These are phyloP conservation scores for Sinosuthora webbiana DNA, from an alignment of 2,113 vertebrate genomes.

Conservation along the genomic window DNA sequence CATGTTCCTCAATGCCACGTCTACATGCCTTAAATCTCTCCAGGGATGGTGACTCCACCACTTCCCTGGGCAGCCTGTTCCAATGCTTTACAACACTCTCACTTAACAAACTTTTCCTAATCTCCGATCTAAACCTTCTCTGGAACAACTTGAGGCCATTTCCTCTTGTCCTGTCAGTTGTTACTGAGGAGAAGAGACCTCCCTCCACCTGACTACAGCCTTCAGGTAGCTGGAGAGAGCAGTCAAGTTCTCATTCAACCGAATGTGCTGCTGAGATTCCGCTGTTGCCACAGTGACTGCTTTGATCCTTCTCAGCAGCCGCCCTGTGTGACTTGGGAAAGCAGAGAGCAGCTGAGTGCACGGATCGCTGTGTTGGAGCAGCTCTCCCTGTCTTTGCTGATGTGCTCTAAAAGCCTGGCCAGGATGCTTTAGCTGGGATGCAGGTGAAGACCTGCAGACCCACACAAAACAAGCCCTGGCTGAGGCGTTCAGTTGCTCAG, in stretches of 20 bases:
- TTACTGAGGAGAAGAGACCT: background rate
- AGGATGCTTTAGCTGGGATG: background rate
- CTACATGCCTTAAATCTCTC: background rate
- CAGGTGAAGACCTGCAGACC: background rate
- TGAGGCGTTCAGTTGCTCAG: background rate
- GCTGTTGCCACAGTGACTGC: constrained; percentile 47
- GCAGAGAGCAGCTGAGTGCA: background rate
- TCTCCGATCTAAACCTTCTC: background rate
- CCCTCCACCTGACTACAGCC: background rate
- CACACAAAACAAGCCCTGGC: background rate
- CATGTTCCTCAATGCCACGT: background rate
- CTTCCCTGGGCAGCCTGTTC: background rate
- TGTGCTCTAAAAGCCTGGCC: background rate
- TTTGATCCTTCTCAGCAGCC: constrained; percentile 33
- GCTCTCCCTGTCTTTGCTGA: background rate
- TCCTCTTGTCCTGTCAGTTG: background rate
- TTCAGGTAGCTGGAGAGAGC: background rate
- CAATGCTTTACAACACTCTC: background rate
- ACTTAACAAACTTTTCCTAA: background rate
- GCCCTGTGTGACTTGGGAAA: background rate
- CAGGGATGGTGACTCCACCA: background rate
- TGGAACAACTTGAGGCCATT: background rate
- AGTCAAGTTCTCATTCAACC: background rate
- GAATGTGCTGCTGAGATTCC: constrained; percentile 6
- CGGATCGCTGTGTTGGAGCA: background rate